phyloP scores from a whole-genome alignment of 2,888 invertebrate species.

The Dinocampus coccinellae region DNA sequence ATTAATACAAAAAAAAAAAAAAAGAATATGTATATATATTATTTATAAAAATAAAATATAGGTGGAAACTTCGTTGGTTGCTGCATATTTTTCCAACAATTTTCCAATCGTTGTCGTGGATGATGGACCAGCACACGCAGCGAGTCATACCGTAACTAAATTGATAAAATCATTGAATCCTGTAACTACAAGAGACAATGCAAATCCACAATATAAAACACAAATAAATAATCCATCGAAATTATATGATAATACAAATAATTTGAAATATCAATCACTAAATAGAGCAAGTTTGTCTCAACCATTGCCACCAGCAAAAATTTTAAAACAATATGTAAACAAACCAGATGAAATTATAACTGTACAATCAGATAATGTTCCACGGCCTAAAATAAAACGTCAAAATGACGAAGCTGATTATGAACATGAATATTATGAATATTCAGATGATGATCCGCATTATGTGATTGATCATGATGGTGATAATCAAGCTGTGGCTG shows the following conservation, averaged over 20 bases:
- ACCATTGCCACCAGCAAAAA: not conserved
- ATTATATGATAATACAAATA: not conserved
- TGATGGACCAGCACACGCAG: not conserved
- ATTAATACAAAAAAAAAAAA: no score
- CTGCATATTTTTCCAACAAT: slow-evolving; percentile 12
- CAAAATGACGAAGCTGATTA: not conserved
- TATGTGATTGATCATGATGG: slow-evolving; percentile 26
- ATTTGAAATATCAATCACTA: slow-evolving; percentile 1
- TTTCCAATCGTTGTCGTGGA: slow-evolving; percentile 14
- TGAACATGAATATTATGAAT: not conserved
- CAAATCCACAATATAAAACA: not conserved
- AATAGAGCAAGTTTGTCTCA: not conserved
- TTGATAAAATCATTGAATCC: not conserved
- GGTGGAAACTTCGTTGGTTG: not conserved
- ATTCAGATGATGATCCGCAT: not conserved
- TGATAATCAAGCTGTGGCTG: slow-evolving; percentile 11
- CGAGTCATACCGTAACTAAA: not conserved
- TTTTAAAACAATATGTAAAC: not conserved
- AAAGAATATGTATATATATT: no score
- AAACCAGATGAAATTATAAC: not conserved
- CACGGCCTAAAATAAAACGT: slow-evolving; percentile 9
- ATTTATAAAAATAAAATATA: no score
- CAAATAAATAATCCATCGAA: not conserved
- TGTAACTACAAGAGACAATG: not conserved
- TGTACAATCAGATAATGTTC: not conserved